Conservation (phyloP, 2,113 vertebrate species). For the Corythoichthys haematopterus region DNA sequence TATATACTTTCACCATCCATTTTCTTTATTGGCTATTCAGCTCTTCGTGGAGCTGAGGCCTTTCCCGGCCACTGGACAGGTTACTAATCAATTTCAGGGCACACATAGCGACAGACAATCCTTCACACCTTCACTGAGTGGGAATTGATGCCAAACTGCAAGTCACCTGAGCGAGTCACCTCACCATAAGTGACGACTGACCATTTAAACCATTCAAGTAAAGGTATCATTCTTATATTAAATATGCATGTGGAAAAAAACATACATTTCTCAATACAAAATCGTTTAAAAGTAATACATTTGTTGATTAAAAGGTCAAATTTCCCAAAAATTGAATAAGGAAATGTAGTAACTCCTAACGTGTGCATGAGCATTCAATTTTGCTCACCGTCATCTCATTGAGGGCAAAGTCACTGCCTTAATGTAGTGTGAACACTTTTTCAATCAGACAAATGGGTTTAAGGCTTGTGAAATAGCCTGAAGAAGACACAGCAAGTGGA, state of each 20-base stretch:
- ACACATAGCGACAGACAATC: too few species aligned
- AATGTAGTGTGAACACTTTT: constrained; percentile 3
- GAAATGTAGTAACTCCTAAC: not conserved
- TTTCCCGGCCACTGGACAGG: too few species aligned
- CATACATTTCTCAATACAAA: not conserved
- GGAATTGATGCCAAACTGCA: not conserved
- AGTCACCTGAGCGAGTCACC: not conserved
- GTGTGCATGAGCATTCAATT: constrained; percentile 3
- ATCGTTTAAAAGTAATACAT: not conserved
- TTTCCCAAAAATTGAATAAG: not conserved
- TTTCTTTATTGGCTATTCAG: too few species aligned
- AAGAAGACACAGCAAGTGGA: not conserved
- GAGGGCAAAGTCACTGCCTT: not conserved
- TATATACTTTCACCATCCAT: not conserved
- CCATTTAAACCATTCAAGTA: not conserved
- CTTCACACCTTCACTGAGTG: not conserved
- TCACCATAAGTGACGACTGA: not conserved
- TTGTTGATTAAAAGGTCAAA: not conserved
- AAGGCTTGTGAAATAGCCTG: constrained; percentile 21
- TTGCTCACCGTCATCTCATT: constrained; percentile 1
- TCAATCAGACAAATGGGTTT: constrained; percentile 7
- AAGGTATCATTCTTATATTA: not conserved
- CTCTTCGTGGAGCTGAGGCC: too few species aligned
- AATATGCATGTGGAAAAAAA: not conserved
- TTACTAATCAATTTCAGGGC: too few species aligned